These are phyloP conservation scores for Lucilia sericata DNA, from an alignment of 1,140 invertebrate species.

Conservation along the genomic window DNA sequence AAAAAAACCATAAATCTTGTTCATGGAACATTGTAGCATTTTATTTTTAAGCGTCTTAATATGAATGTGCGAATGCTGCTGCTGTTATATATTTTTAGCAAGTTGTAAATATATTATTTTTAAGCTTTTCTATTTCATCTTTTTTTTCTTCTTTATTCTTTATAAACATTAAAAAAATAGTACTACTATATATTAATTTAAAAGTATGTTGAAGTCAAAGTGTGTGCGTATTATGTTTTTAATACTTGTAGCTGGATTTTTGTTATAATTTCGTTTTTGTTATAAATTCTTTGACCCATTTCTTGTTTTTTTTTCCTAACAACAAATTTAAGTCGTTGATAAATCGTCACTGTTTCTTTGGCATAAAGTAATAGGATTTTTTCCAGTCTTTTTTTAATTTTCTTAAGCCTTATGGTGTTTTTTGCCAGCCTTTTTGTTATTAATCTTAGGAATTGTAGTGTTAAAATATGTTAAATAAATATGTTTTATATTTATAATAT, in stretches of 20 bases:
- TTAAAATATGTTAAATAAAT: too few relatives aligned
- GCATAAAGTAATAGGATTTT: not conserved
- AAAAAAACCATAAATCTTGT: not conserved
- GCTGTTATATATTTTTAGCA: not conserved
- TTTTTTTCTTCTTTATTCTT: not conserved
- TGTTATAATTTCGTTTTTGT: not conserved
- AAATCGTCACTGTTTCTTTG: not conserved
- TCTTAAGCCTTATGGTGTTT: too few relatives aligned
- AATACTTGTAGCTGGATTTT: not conserved
- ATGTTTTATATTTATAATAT: too few relatives aligned
- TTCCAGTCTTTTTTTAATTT: not conserved
- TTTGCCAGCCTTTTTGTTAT: too few relatives aligned
- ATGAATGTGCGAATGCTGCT: too few relatives aligned
- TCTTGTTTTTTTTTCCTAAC: not conserved
- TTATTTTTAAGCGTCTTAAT: not conserved
- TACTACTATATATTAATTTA: not conserved
- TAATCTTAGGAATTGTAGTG: too few relatives aligned
- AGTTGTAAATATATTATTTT: not conserved
- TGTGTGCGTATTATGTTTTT: not conserved
- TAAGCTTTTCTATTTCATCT: not conserved
- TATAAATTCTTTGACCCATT: conserved; percentile 1
- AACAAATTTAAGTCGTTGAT: not conserved
- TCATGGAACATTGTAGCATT: not conserved
- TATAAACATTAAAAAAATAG: not conserved
- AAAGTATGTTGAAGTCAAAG: not conserved